These are phyloP conservation scores for Heliconius sara DNA, from an alignment of 2,888 invertebrate genomes.

Conservation along the genomic window DNA sequence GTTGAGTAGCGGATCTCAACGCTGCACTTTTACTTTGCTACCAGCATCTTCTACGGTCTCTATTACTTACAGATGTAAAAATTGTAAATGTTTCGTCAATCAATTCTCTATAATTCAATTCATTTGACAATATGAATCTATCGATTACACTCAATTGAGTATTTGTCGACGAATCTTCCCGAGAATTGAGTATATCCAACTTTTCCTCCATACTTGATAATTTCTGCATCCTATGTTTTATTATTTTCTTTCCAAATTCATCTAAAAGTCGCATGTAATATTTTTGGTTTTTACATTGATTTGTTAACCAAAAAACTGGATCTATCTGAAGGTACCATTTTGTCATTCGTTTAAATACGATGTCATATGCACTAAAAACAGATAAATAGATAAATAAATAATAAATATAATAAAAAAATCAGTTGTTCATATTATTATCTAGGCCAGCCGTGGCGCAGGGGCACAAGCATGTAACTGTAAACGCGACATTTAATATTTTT, in stretches of 20 bases:
- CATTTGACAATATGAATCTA: conserved; percentile 66
- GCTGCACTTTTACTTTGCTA: too few species aligned
- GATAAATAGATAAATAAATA: background rate
- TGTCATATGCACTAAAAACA: conserved; percentile 63
- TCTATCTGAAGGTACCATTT: conserved; percentile 74
- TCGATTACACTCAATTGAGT: conserved; percentile 70
- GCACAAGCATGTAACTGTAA: too few species aligned
- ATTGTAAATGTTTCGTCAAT: conserved; percentile 68
- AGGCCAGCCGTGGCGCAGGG: too few species aligned
- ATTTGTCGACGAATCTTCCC: conserved; percentile 58
- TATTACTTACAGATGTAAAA: conserved; percentile 69
- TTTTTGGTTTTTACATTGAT: conserved; percentile 50
- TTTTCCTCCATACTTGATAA: conserved; percentile 54
- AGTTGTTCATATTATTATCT: too few species aligned
- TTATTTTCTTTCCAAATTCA: conserved; percentile 54
- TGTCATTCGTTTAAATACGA: conserved; percentile 69
- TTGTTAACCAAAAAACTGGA: conserved; percentile 63
- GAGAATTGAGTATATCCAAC: conserved; percentile 52
- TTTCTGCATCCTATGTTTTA: conserved; percentile 54
- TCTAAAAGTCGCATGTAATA: conserved; percentile 49
- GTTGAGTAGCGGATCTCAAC: too few species aligned
- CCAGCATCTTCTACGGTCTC: too few species aligned
- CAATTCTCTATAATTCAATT: conserved; percentile 59
- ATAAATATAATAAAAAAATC: background rate
- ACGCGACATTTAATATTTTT: too few species aligned